phyloP scores from a whole-genome alignment of 2,888 invertebrate species.

The Euzetes globulus region DNA sequence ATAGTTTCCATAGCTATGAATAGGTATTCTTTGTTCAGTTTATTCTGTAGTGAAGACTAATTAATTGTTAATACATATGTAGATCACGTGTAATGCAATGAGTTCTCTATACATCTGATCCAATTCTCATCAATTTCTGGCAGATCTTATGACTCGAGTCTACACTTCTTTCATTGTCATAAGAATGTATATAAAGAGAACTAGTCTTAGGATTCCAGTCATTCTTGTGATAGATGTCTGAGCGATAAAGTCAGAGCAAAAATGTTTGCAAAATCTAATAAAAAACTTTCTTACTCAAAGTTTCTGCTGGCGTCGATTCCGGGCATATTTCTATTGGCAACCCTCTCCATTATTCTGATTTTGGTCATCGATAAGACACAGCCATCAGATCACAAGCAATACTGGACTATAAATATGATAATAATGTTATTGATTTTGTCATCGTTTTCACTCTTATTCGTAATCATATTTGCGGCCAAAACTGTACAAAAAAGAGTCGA shows the following conservation, averaged over 20 bases:
- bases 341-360: background rate
- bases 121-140: background rate
- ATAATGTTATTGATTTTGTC: slow-evolving; percentile 10
- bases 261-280: background rate
- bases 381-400: background rate
- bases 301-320: background rate
- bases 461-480: background rate
- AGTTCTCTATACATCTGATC: background rate
- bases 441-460: background rate
- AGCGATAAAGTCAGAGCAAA: background rate
- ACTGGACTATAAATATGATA: slow-evolving; percentile 11
- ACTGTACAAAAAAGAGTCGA: background rate
- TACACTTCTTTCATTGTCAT: background rate
- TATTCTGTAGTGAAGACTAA: background rate
- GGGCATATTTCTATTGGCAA: background rate
- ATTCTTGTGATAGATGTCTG: background rate
- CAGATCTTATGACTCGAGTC: slow-evolving; percentile 2
- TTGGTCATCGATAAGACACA: background rate
- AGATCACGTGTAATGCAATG: background rate
- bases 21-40: background rate
- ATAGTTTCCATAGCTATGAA: slow-evolving; percentile 25
- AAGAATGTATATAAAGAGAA: background rate
- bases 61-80: slow-evolving; percentile 1
- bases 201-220: background rate
- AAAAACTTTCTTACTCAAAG: background rate